These are phyloP conservation scores for Euproctis similis DNA, from an alignment of 2,888 invertebrate species.

Conservation along the genomic window DNA sequence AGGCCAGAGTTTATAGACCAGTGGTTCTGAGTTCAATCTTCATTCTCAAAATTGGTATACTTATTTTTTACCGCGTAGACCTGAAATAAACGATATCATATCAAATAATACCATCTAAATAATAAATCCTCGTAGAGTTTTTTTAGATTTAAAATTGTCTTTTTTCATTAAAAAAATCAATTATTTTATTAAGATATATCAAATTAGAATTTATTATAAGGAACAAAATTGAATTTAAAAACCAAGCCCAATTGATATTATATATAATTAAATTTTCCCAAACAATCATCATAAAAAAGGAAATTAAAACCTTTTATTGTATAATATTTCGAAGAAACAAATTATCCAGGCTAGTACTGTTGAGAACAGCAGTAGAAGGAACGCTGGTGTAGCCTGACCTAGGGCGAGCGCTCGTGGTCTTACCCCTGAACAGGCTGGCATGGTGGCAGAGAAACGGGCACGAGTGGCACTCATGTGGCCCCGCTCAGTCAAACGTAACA, in stretches of 20 bases:
- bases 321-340: conserved; percentile 36
- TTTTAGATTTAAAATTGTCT: too few relatives aligned
- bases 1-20: too few relatives aligned
- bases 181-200: too few relatives aligned
- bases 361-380: conserved; percentile 37
- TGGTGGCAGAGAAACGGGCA: conserved; percentile 36
- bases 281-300: too few relatives aligned
- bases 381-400: conserved; percentile 63
- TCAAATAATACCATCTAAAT: conserved; percentile 13
- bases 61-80: conserved; percentile 15
- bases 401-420: conserved; percentile 55
- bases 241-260: too few relatives aligned
- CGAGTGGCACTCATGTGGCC: conserved; percentile 42
- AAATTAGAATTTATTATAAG: too few relatives aligned
- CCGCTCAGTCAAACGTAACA: conserved; percentile 53
- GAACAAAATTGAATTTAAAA: too few relatives aligned
- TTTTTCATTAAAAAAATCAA: too few relatives aligned
- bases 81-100: conserved; percentile 27
- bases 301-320: conserved; percentile 33
- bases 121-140: too few relatives aligned
- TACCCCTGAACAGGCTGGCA: conserved; percentile 49
- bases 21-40: too few relatives aligned
- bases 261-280: too few relatives aligned
- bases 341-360: conserved; percentile 33
- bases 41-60: too few relatives aligned